Percentiles rank a stretch among this genome's conserved stretches.
These are phyloP conservation scores for Hippocampus comes DNA, from an alignment of 2,113 vertebrate species.

Conservation along the genomic window DNA sequence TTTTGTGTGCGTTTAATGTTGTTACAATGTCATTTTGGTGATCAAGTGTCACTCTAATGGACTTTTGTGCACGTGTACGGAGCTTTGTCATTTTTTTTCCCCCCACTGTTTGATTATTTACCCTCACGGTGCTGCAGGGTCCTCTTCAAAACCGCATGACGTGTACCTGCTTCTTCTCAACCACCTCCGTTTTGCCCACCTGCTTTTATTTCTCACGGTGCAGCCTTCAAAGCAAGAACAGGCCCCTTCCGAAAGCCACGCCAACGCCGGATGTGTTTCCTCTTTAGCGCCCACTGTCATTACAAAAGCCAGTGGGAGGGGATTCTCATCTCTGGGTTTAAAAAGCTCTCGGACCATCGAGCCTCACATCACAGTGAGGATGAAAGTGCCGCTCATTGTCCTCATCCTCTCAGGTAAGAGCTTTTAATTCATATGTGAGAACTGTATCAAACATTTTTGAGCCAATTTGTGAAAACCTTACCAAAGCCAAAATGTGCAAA, in stretches of 20 bases:
- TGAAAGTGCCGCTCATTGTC: slow-evolving; percentile 21
- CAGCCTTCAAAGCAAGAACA: slow-evolving; percentile 17
- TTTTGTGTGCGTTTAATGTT: slow-evolving; percentile 13
- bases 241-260: slow-evolving; percentile 5
- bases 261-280: not conserved
- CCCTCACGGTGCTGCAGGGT: not conserved
- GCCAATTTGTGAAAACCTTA: too few relatives aligned
- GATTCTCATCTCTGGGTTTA: slow-evolving; percentile 23
- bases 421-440: too few relatives aligned
- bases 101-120: too few relatives aligned
- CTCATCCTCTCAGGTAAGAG: slow-evolving; percentile 55
- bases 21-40: slow-evolving; percentile 11
- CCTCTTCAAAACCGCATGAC: not conserved
- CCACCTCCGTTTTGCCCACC: slow-evolving; percentile 6
- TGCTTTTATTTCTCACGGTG: slow-evolving; percentile 4
- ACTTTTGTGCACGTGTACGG: slow-evolving; percentile 9
- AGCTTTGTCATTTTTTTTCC: not conserved
- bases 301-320: slow-evolving; percentile 15
- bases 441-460: too few relatives aligned
- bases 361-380: not conserved
- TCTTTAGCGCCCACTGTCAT: slow-evolving; percentile 3
- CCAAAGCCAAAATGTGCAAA: too few relatives aligned
- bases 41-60: slow-evolving; percentile 38
- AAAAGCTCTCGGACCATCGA: not conserved
- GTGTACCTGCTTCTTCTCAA: not conserved